Base-by-base conservation (phyloP, 2,113 vertebrate species). In the Panthera tigris region DNA sequence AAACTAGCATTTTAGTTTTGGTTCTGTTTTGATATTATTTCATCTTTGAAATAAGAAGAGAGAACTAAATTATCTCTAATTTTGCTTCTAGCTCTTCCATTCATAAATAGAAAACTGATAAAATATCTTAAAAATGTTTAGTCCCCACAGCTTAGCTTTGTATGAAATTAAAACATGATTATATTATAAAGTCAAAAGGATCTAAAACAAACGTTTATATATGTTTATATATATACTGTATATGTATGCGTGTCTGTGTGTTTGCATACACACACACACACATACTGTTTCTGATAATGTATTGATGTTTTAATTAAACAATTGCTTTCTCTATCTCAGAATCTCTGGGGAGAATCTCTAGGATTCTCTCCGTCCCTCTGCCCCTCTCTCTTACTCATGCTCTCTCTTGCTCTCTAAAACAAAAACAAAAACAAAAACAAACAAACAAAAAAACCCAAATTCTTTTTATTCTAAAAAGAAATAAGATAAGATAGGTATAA, bases 11-110 rank as follows among this genome's bases (percentile, higher is more conserved):
- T 96, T 57, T 89, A 71, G 78, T 33, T 11, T 65, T 65, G 48
- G 21, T 15, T 85, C 23, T 81, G 36, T 90, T 48, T 71, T 95
- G 9, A 83, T 18, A 16, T 91, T 69, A 39, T 90, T 92, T 78
- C 16, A 61, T 89, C 52, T 82, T 82, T 65, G 21, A 87, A 96
- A 92, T 14, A 68, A 33, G 57, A 7, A 84, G 29, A 4, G 23
- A 87, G 12, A 79, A 85, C 5, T 91, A 88, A 25, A 33, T 82
- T 73, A 68, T 90, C n/a, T 95, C 31, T 95, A 92, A 76, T 79
- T 89, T 89, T 95, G 11, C 8, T 94, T 69, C 36, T 45, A 84
- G 7, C 4, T 74, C 41, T 95, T 94, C 65, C 1, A 66, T 79
- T 91, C 27, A 74, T 48, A 74, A 36, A 74, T 52, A 55, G 27